phyloP scores from a whole-genome alignment of 1,140 invertebrate genomes.

The Delia radicum region DNA sequence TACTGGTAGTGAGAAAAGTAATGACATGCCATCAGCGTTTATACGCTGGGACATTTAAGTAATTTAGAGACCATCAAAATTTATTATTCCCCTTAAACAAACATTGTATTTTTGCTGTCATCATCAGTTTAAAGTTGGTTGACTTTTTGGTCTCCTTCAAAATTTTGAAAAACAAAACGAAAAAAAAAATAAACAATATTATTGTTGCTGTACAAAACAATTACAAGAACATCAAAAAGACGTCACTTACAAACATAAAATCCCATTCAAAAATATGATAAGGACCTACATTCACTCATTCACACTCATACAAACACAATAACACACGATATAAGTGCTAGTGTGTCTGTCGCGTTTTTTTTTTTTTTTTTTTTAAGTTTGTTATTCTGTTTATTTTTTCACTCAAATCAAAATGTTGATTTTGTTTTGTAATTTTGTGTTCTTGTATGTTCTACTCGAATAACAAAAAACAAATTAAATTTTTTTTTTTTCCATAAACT shows the following conservation, averaged over 20 bases:
- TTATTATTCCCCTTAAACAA: no score
- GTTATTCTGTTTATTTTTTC: background rate
- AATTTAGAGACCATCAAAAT: no score
- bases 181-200: background rate
- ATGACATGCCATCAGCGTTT: no score
- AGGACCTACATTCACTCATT: background rate
- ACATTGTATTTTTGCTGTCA: background rate
- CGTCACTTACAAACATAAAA: background rate
- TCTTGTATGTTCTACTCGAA: background rate
- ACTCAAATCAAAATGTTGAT: background rate
- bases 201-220: constrained; percentile 13
- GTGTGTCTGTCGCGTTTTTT: background rate
- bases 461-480: background rate
- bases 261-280: no score
- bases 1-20: no score
- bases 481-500: no score
- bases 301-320: background rate
- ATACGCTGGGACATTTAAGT: no score
- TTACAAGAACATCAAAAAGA: constrained; percentile 18
- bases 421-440: background rate
- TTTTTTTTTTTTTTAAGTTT: background rate
- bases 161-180: background rate
- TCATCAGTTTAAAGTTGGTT: background rate
- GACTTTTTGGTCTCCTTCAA: background rate
- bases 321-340: background rate